Evolutionary conservation across 2,113 vertebrate species (phyloP).

Genomic region (Bostrychus sinensis): DNA sequence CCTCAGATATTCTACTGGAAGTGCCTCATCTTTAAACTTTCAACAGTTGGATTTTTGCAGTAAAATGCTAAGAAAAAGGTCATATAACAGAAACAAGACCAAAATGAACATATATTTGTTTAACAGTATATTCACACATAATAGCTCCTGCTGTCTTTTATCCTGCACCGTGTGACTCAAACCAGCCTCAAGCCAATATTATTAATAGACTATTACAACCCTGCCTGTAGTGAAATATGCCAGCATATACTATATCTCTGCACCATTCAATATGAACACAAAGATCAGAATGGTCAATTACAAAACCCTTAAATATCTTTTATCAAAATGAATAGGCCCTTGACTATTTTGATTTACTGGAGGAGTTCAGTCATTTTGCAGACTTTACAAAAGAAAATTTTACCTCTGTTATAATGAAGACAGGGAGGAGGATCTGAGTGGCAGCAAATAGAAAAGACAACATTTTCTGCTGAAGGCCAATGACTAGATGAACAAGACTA

Average conservation of each 20-base stretch:
- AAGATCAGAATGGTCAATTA: background rate
- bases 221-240: background rate
- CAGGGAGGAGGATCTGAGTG: conserved; percentile 5
- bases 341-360: background rate
- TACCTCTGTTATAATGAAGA: background rate
- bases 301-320: background rate
- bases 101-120: background rate
- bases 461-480: background rate
- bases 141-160: background rate
- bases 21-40: too few species aligned
- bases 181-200: background rate
- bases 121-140: too few species aligned
- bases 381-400: background rate
- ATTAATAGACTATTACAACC: background rate
- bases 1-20: too few species aligned
- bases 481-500: background rate
- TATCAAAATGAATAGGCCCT: background rate
- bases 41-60: too few species aligned
- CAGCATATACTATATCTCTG: background rate
- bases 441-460: background rate
- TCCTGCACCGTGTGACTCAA: background rate
- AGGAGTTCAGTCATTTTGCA: background rate
- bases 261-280: background rate
- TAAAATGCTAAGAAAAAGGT: background rate
- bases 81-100: background rate